Percentiles rank a stretch among this genome's conserved stretches.
Conservation (phyloP, 1,140 invertebrate genomes). For the Holotrichia oblita region DNA sequence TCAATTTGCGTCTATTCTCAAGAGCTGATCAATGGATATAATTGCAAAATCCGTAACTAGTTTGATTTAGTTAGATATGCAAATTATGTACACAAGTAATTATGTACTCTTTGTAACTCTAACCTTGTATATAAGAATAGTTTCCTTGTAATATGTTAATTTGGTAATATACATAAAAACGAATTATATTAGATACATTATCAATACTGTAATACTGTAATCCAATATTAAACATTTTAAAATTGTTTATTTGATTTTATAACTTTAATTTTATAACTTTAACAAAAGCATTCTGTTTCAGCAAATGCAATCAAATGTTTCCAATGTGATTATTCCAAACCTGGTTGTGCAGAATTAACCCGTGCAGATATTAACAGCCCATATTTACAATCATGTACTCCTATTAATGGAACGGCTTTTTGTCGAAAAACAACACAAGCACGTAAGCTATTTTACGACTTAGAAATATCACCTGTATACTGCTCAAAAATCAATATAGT, state of each 20-base stretch:
- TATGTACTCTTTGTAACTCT: too few relatives aligned
- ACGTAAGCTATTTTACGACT: not conserved
- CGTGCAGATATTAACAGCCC: not conserved
- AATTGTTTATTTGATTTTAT: too few relatives aligned
- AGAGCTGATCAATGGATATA: not conserved
- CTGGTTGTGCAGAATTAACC: not conserved
- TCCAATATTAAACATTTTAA: too few relatives aligned
- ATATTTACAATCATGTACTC: not conserved
- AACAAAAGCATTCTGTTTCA: not conserved
- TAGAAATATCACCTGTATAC: too few relatives aligned
- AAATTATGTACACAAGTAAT: not conserved
- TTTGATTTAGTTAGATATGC: not conserved
- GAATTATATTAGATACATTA: too few relatives aligned
- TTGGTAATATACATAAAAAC: too few relatives aligned
- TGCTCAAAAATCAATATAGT: too few relatives aligned
- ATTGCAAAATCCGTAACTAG: not conserved
- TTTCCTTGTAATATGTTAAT: too few relatives aligned
- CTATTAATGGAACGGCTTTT: not conserved
- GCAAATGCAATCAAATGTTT: not conserved
- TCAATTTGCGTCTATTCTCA: not conserved
- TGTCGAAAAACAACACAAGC: not conserved
- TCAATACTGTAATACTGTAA: too few relatives aligned
- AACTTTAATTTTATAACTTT: not conserved
- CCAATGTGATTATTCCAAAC: constrained; percentile 9
- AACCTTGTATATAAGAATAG: too few relatives aligned